A percentile compares a stretch with the other conserved stretches of the same genome.
Evolutionary conservation across 2,888 invertebrate genomes (phyloP).

Genomic region (Panorpa germanica): DNA sequence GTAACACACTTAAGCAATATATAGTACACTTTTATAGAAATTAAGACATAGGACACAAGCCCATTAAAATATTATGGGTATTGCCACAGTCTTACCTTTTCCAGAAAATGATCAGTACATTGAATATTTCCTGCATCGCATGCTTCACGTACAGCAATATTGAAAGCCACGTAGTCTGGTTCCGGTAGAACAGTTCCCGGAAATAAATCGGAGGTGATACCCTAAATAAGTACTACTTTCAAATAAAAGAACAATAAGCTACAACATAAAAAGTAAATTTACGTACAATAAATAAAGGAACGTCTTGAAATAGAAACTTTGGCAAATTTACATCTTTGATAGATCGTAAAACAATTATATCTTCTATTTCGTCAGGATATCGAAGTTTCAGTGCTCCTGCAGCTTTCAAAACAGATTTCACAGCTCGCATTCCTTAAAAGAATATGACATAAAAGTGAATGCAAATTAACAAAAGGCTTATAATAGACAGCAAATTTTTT

Average conservation of each 20-base stretch:
- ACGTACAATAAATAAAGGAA: conserved; percentile 64
- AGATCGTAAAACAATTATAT: conserved; percentile 68
- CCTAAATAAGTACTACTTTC: conserved; percentile 25
- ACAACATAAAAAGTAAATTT: not conserved
- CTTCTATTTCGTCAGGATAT: conserved; percentile 76
- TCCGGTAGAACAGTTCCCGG: conserved; percentile 64
- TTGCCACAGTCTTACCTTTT: conserved; percentile 47
- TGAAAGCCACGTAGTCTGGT: conserved; percentile 59
- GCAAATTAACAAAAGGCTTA: no score
- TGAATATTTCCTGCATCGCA: conserved; percentile 62
- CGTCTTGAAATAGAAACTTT: conserved; percentile 76
- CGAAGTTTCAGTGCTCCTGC: conserved; percentile 81
- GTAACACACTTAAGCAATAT: no score
- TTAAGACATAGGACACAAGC: no score
- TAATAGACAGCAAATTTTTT: no score
- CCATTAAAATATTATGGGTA: not conserved
- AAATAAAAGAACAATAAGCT: conserved; percentile 5
- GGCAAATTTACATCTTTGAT: conserved; percentile 90
- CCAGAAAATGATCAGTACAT: conserved; percentile 66
- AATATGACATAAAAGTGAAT: conserved; percentile 8
- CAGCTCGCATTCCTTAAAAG: conserved; percentile 67
- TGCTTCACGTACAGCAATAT: conserved; percentile 37
- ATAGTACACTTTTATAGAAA: no score
- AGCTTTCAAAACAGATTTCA: conserved; percentile 81
- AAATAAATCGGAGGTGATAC: conserved; percentile 86